Evolutionary conservation across 2,113 vertebrate species (phyloP).

Genomic region (Dunckerocampus dactyliophorus): DNA sequence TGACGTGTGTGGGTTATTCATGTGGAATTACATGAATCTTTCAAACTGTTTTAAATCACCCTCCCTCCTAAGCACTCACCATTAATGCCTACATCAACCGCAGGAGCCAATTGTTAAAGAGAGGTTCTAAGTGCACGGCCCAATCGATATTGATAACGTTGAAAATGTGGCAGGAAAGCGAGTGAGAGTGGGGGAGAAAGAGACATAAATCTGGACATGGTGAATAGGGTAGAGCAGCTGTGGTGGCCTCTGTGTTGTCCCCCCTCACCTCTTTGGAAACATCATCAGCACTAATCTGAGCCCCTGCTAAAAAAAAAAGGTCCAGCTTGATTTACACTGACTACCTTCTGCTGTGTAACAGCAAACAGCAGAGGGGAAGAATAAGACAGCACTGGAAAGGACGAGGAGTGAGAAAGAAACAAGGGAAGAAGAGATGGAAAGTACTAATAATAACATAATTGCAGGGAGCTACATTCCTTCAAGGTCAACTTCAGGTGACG

Average conservation of each 20-base stretch:
- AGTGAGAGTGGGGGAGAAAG: constrained; percentile 48
- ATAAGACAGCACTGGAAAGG: constrained; percentile 2
- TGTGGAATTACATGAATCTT: constrained; percentile 95
- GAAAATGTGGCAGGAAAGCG: constrained; percentile 82
- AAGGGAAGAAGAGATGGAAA: constrained; percentile 41
- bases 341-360: constrained; percentile 60
- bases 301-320: constrained; percentile 68
- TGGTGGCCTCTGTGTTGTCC: constrained; percentile 73
- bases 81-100: constrained; percentile 86
- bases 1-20: constrained; percentile 91
- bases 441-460: constrained; percentile 55
- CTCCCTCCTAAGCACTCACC: constrained; percentile 58
- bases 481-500: constrained; percentile 99
- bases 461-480: constrained; percentile 79
- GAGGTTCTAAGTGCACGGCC: constrained; percentile 81
- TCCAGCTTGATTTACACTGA: constrained; percentile 74
- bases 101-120: constrained; percentile 89
- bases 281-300: constrained; percentile 86
- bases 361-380: constrained; percentile 31
- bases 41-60: constrained; percentile 91
- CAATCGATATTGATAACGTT: constrained; percentile 92
- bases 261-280: constrained; percentile 76
- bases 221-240: constrained; percentile 81
- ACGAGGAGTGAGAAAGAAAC: not conserved
- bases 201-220: constrained; percentile 83